Base-by-base conservation (phyloP, 2,797 vertebrate genomes). In the Arrhamphus sclerolepis region DNA sequence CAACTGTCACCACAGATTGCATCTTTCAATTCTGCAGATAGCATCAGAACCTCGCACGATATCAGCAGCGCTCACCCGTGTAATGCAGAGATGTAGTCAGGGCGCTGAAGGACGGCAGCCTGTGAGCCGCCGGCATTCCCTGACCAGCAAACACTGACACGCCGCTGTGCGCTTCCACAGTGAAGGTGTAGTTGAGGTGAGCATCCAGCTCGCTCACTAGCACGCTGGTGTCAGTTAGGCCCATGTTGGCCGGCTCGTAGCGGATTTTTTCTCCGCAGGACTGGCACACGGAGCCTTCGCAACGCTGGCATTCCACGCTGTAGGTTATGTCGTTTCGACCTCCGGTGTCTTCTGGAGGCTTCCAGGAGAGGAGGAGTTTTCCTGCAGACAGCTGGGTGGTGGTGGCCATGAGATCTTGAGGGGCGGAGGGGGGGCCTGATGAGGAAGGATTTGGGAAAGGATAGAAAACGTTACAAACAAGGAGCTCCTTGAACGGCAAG, bases 171-270 rank as follows among this genome's bases (percentile, higher is more conserved):
- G 95, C 94, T 81, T 96, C 95, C 0, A 99, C 93, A 0, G 71
- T 88, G 72, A 99, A 98, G 59, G 95, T 97, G 87, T 98, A 98
- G 91, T 98, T 97, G 63, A 96, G 88, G n/a, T 96, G 94, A 0
- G 95, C 93, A 24, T 98, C 96, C 78, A 99, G 85, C 44, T 95
- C 94, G 0, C 92, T 94, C 75, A 98, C 73, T 0, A 72, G 91
- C 49, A 97, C 89, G 7, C 66, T 84, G 1, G 94, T 93, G 17
- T 83, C 89, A 0, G 60, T 91, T 67, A 94, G 81, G 1, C 77
- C 84, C 0, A 0, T 11, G 1, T 79, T 92, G 2, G 87, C 62
- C 0, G 93, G 95, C 0, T 96, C 95, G 7, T 93, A 97, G 1
- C 86, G 93, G 55, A 98, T 72, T 0, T 88, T 93, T 16, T 94